These are phyloP conservation scores for Macrobrachium nipponense DNA, from an alignment of 1,140 invertebrate genomes.

Conservation along the genomic window DNA sequence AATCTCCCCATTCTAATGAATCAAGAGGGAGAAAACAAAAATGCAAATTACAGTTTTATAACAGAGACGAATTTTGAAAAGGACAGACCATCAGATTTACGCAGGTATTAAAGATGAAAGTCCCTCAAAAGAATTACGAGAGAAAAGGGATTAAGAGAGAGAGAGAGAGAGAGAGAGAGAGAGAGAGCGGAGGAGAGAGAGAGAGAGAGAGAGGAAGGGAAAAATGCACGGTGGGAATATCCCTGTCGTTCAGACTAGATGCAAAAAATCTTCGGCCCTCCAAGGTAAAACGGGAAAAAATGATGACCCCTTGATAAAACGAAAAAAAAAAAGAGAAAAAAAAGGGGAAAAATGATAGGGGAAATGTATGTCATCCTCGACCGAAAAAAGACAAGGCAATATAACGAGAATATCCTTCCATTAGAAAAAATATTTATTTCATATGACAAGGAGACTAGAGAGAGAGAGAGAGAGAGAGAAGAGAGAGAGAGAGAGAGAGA, in stretches of 20 bases:
- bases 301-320: background rate
- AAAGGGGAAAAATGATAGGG: background rate
- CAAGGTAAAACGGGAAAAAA: background rate
- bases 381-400: too few relatives aligned
- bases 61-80: too few relatives aligned
- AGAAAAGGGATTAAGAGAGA: slow-evolving; percentile 11
- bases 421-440: too few relatives aligned
- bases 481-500: too few relatives aligned
- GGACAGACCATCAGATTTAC: too few relatives aligned
- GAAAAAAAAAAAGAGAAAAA: background rate
- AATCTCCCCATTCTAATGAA: too few relatives aligned
- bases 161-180: slow-evolving; percentile 22
- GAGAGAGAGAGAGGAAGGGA: slow-evolving; percentile 9
- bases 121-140: background rate
- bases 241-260: background rate
- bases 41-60: too few relatives aligned
- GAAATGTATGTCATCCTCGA: too few relatives aligned
- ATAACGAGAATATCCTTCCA: too few relatives aligned
- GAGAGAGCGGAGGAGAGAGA: background rate
- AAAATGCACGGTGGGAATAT: background rate
- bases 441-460: too few relatives aligned
- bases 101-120: slow-evolving; percentile 16
- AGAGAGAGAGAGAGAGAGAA: too few relatives aligned
- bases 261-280: background rate
- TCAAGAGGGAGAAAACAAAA: too few relatives aligned